Conservation (phyloP, 2,888 invertebrate genomes). For the Aphodius granarius region DNA sequence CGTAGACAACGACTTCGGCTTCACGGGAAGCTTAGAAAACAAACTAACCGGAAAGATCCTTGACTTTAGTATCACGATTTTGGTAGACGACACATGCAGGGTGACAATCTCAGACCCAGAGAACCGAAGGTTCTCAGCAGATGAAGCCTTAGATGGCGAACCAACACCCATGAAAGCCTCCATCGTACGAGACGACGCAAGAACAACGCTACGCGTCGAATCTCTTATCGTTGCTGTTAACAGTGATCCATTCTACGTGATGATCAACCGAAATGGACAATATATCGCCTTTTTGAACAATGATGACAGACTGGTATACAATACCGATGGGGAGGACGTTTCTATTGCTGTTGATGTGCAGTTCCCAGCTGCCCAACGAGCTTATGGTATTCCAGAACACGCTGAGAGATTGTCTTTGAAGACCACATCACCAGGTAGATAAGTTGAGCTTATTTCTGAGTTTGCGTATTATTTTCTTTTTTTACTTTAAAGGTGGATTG, state of each 20-base stretch:
- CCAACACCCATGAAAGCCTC: background rate
- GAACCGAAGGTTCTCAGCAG: background rate
- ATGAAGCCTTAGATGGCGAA: constrained; percentile 22
- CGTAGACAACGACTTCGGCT: background rate
- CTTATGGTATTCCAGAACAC: constrained; percentile 95
- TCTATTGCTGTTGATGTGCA: constrained; percentile 89
- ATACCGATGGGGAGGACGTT: constrained; percentile 65
- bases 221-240: background rate
- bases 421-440: constrained; percentile 68
- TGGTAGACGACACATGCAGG: constrained; percentile 19
- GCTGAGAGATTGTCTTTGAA: constrained; percentile 76
- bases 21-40: background rate
- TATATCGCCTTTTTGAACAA: constrained; percentile 19
- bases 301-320: constrained; percentile 25
- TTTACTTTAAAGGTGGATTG: constrained; percentile 52
- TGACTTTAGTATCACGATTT: background rate
- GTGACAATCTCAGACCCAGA: constrained; percentile 17
- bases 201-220: background rate
- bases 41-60: background rate
- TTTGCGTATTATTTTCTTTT: too few species aligned
- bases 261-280: background rate
- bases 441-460: too few species aligned
- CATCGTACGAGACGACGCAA: background rate
- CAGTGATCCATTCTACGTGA: constrained; percentile 1
- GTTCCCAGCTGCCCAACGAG: constrained; percentile 83